phyloP scores from a whole-genome alignment of 2,888 invertebrate species.

The Mayetiola destructor region DNA sequence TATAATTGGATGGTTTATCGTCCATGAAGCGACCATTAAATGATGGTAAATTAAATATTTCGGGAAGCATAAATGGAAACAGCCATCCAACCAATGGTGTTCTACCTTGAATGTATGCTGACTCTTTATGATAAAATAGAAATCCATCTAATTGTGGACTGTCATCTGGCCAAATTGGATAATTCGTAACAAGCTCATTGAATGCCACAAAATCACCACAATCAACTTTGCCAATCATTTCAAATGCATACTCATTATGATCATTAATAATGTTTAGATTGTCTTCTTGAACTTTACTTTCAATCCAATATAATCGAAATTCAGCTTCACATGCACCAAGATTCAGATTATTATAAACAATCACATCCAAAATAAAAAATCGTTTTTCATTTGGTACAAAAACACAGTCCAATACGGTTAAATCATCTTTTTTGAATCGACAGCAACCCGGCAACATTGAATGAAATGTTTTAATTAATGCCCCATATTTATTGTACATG shows the following conservation, averaged over 20 bases:
- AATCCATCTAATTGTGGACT: conserved; percentile 61
- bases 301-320: conserved; percentile 74
- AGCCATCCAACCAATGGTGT: conserved; percentile 90
- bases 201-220: conserved; percentile 25
- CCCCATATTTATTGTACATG: conserved; percentile 52
- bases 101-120: conserved; percentile 59
- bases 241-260: conserved; percentile 24
- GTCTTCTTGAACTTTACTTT: conserved; percentile 52
- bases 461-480: conserved; percentile 39
- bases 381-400: conserved; percentile 48
- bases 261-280: conserved; percentile 17
- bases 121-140: conserved; percentile 76
- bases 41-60: conserved; percentile 45
- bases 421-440: conserved; percentile 17
- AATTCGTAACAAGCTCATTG: conserved; percentile 23
- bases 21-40: conserved; percentile 32
- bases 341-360: conserved; percentile 28
- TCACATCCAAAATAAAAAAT: conserved; percentile 61
- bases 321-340: conserved; percentile 39
- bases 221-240: conserved; percentile 24
- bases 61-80: conserved; percentile 74
- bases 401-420: conserved; percentile 64
- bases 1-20: conserved; percentile 36
- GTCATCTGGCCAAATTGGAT: conserved; percentile 30
- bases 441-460: conserved; percentile 28